Conservation (phyloP, 2,113 vertebrate species). For the Lasiurus cinereus region DNA sequence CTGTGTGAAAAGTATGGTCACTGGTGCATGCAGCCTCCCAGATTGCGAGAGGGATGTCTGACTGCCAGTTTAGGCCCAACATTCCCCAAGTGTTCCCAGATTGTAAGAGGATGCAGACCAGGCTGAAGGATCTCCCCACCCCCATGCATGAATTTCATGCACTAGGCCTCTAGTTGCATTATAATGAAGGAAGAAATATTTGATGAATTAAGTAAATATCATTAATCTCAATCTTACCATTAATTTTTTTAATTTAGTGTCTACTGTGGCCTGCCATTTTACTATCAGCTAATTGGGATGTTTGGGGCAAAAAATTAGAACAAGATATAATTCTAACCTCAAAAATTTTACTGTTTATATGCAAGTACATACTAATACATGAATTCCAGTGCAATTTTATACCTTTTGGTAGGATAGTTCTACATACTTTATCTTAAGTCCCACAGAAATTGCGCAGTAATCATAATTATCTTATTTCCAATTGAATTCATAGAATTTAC, state of each 20-base stretch:
- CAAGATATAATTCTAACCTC: neutral
- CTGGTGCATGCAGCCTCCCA: too few species aligned
- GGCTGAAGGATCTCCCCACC: too few species aligned
- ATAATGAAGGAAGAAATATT: slow-evolving; percentile 46
- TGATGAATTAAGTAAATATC: slow-evolving; percentile 40
- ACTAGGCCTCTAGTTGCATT: neutral
- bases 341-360: slow-evolving; percentile 15
- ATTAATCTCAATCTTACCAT: neutral
- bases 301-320: neutral
- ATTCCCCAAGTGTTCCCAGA: too few species aligned
- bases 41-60: too few species aligned
- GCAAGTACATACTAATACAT: neutral
- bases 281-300: neutral
- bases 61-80: too few species aligned
- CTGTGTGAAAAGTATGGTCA: too few species aligned
- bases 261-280: neutral
- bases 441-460: neutral
- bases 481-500: slow-evolving; percentile 14
- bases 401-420: neutral
- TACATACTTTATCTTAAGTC: neutral
- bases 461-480: neutral
- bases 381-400: neutral
- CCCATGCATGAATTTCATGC: too few species aligned
- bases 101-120: too few species aligned
- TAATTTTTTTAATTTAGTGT: neutral